Evolutionary conservation across 2,113 vertebrate genomes (phyloP).

Genomic region (Phycodurus eques): DNA sequence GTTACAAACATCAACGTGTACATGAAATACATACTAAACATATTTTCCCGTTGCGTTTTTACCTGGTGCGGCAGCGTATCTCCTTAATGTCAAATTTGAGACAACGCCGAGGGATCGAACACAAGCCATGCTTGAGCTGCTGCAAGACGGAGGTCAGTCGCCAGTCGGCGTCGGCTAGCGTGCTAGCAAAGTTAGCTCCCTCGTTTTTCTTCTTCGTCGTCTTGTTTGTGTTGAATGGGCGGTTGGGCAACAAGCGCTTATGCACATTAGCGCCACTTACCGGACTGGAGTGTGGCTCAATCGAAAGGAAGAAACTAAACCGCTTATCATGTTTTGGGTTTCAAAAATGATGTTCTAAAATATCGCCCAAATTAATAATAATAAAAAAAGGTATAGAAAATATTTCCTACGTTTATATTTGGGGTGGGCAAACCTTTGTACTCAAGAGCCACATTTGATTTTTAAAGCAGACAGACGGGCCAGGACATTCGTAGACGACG

Average conservation of each 20-base stretch:
- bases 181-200: slow-evolving; percentile 11
- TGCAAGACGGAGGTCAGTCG: slow-evolving; percentile 60
- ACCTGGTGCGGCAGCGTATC: slow-evolving; percentile 65
- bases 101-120: slow-evolving; percentile 70
- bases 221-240: not conserved
- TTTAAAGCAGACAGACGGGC: no score
- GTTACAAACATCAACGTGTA: not conserved
- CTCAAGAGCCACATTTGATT: no score
- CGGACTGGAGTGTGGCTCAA: not conserved
- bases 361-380: not conserved
- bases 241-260: not conserved
- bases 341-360: not conserved
- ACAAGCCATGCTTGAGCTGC: slow-evolving; percentile 67
- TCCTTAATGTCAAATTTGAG: slow-evolving; percentile 57
- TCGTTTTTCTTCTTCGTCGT: not conserved
- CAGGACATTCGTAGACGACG: no score
- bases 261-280: not conserved
- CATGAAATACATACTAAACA: not conserved
- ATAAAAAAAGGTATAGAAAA: not conserved
- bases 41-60: not conserved
- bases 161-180: slow-evolving; percentile 42
- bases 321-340: no score
- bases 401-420: no score
- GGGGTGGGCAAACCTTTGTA: no score
- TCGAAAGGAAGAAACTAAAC: no score